Conservation (phyloP, 1,140 invertebrate genomes). For the Monochamus saltuarius region DNA sequence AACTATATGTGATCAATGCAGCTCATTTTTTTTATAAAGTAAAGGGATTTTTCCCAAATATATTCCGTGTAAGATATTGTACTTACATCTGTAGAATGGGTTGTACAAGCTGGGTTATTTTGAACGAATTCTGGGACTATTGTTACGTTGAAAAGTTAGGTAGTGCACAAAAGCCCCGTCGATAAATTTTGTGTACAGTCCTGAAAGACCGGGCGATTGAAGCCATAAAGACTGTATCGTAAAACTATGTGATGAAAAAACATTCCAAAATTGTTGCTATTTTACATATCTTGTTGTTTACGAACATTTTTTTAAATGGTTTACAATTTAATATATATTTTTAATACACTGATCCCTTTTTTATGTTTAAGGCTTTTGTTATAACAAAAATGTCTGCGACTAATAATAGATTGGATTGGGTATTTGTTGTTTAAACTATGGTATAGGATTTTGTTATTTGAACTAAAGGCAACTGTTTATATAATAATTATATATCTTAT, state of each 20-base stretch:
- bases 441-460: slow-evolving; percentile 24
- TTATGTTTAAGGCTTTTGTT: slow-evolving; percentile 36
- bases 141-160: no score
- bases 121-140: no score
- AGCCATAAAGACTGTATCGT: slow-evolving; percentile 4
- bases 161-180: no score
- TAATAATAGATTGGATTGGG: slow-evolving; percentile 41
- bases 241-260: slow-evolving; percentile 32
- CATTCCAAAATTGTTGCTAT: slow-evolving; percentile 30
- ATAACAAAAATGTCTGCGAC: slow-evolving; percentile 39
- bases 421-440: slow-evolving; percentile 29
- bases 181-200: no score
- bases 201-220: no score
- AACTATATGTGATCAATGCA: no score
- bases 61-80: no score
- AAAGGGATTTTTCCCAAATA: no score
- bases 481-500: not conserved
- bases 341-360: slow-evolving; percentile 14
- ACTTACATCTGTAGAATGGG: no score
- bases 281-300: slow-evolving; percentile 23
- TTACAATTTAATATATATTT: slow-evolving; percentile 19
- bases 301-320: slow-evolving; percentile 26
- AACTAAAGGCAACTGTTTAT: slow-evolving; percentile 20
- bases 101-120: no score
- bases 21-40: no score